These are phyloP conservation scores for Astreopora myriophthalma DNA, from an alignment of 64 coral and sea anemone species.

Conservation along the genomic window DNA sequence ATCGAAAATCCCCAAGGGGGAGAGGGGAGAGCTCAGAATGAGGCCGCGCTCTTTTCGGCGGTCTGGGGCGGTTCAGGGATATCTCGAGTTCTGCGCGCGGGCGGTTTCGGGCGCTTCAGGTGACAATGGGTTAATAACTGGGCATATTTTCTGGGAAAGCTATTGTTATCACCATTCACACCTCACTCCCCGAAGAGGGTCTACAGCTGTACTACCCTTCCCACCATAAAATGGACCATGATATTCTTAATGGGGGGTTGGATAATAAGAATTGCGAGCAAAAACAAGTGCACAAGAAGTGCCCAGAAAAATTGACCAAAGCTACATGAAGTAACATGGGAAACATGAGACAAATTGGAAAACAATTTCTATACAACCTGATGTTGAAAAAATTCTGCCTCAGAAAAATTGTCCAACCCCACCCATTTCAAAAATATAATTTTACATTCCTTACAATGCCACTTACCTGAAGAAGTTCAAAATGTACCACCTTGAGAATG, in stretches of 20 bases:
- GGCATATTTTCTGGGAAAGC: slow-evolving; percentile 1
- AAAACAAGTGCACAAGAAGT: slow-evolving; percentile 2
- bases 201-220: neutral
- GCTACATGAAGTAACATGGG: neutral
- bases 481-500: slow-evolving; percentile 46
- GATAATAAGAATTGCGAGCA: neutral
- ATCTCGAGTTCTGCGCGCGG: too few species aligned
- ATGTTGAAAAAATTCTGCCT: neutral
- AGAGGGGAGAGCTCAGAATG: too few species aligned
- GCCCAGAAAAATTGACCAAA: neutral
- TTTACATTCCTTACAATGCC: neutral
- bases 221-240: slow-evolving; percentile 11
- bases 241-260: neutral
- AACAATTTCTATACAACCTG: neutral
- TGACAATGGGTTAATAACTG: neutral
- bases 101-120: too few species aligned
- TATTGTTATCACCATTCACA: slow-evolving; percentile 1
- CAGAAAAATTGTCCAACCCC: neutral
- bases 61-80: too few species aligned
- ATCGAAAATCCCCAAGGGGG: too few species aligned
- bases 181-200: too few species aligned
- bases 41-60: too few species aligned
- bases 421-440: neutral
- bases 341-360: neutral
- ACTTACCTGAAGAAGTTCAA: slow-evolving; percentile 64